These are phyloP conservation scores for Cavia aperea DNA, from an alignment of 2,113 vertebrate genomes.

Conservation along the genomic window DNA sequence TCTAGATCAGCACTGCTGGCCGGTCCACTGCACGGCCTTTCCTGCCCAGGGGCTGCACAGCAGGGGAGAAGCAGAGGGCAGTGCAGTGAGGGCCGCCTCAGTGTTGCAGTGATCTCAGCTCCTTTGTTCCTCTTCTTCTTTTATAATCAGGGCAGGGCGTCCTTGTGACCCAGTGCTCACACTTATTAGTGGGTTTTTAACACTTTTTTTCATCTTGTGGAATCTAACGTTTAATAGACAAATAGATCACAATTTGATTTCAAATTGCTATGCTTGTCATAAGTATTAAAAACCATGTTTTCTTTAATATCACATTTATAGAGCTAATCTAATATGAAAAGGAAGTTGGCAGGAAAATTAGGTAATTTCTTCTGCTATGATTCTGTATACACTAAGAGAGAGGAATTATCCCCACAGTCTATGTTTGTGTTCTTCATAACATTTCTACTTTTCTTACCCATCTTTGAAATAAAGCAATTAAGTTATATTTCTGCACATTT, in stretches of 20 bases:
- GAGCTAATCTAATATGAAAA: constrained; percentile 38
- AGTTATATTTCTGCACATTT: constrained; percentile 34
- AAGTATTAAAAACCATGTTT: constrained; percentile 52
- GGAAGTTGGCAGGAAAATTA: constrained; percentile 44
- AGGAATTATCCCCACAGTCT: constrained; percentile 7
- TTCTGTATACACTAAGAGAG: not conserved
- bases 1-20: not conserved
- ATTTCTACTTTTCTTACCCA: constrained; percentile 44
- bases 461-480: constrained; percentile 48
- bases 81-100: not conserved
- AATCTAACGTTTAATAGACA: constrained; percentile 25
- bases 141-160: not conserved
- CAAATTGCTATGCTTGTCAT: constrained; percentile 30
- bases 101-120: not conserved
- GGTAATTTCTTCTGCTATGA: constrained; percentile 42
- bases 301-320: constrained; percentile 53
- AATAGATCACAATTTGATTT: constrained; percentile 37
- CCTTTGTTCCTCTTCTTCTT: not conserved
- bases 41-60: not conserved
- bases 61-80: not conserved
- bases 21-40: not conserved
- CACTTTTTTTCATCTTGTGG: not conserved
- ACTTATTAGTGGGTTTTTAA: not conserved
- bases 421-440: constrained; percentile 38
- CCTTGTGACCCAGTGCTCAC: not conserved